Base-by-base conservation (phyloP, 2,113 vertebrate genomes). In the Theristicus caerulescens region DNA sequence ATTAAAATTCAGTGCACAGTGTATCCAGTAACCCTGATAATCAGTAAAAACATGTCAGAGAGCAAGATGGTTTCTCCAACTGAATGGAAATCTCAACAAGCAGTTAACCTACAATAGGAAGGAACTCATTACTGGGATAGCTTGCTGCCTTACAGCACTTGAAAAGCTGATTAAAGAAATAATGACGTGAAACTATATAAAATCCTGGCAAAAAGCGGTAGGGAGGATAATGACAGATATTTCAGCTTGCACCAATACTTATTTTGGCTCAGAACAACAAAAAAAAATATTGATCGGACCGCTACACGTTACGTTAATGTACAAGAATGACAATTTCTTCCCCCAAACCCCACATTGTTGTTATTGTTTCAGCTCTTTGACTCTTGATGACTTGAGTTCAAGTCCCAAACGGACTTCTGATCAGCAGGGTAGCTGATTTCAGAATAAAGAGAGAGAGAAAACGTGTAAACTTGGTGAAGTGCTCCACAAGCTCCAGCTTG, bases 1-100 rank as follows among this genome's bases (percentile, higher is more conserved):
- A 97, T 98, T 98, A 97, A 96, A 88, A 96, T 96, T 92, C 94
- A 96, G 91, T 86, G 95, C 93, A 95, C 97, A 87, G 59, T 93
- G 81, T 82, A 90, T 86, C 91, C 95, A 90, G 83, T 97, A 97
- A 97, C 98, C 97, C 95, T 98, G 97, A 97, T 98, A 94, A 98
- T 96, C 96, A 98, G 97, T 94, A 97, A 97, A 96, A 97, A 96
- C 69, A 96, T 92, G 96, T 95, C 94, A 95, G 77, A 69, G 26
- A 95, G 90, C 80, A 86, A 97, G 96, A 95, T 44, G 62, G 84
- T 96, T 95, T 94, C 90, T 96, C 96, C 84, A 97, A 93, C 93
- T 57, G 93, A 97, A 97, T 92, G 87, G 96, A 94, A 95, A 97
- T 96, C 96, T 97, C 97, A 98, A 95, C 86, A 95, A 97, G 96